These are phyloP conservation scores for Pterocles orientalis DNA, from an alignment of 2,113 vertebrate genomes.

Conservation along the genomic window DNA sequence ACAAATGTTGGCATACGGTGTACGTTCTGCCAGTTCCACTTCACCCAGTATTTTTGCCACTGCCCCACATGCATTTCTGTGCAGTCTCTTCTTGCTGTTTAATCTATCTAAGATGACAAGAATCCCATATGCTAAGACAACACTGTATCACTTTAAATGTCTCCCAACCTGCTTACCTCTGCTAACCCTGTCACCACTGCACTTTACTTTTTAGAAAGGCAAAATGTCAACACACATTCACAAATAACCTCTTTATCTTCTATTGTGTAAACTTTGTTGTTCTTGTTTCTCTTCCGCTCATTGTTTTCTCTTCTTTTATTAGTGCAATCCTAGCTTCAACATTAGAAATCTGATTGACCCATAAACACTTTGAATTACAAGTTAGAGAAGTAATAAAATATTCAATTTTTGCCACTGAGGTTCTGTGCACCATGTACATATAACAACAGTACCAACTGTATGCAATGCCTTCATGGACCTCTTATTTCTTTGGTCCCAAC, in stretches of 20 bases:
- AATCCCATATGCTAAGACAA: not conserved
- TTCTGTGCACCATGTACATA: not conserved
- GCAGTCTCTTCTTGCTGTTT: not conserved
- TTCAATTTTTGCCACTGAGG: not conserved
- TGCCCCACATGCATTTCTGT: not conserved
- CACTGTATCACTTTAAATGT: not conserved
- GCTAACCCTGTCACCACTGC: accelerated
- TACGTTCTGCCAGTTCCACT: not conserved
- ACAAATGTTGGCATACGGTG: not conserved
- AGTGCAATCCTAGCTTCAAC: not conserved
- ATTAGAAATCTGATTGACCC: not conserved
- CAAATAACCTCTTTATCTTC: not conserved
- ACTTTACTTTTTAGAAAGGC: not conserved
- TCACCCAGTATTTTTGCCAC: not conserved
- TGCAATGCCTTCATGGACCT: not conserved
- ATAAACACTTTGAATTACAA: not conserved
- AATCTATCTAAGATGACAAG: not conserved
- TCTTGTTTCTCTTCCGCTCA: not conserved
- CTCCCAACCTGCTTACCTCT: not conserved
- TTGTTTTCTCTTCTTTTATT: not conserved
- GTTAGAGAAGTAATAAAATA: not conserved
- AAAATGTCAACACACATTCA: not conserved
- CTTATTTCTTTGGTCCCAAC: not conserved
- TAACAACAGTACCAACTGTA: not conserved
- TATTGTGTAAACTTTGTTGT: not conserved